phyloP scores from a whole-genome alignment of 2,888 invertebrate species.

The Spodoptera picta region DNA sequence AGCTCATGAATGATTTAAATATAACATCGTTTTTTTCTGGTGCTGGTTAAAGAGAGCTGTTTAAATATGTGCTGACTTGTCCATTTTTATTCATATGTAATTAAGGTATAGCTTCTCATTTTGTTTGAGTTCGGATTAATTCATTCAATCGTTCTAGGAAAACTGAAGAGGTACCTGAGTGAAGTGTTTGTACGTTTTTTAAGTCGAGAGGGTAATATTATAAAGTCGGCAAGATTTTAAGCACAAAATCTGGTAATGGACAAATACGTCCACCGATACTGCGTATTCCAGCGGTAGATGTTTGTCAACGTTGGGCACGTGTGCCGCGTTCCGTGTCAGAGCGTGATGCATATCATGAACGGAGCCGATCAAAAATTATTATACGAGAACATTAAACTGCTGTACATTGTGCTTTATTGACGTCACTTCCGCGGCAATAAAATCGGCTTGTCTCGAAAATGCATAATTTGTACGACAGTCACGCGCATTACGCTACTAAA shows the following conservation, averaged over 20 bases:
- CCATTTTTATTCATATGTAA: conserved; percentile 46
- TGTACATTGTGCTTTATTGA: conserved; percentile 87
- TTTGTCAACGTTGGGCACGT: conserved; percentile 52
- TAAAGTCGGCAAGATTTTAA: conserved; percentile 50
- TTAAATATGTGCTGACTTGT: conserved; percentile 49
- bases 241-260: conserved; percentile 55
- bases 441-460: conserved; percentile 86
- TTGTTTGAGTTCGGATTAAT: conserved; percentile 50
- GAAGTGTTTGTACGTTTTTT: conserved; percentile 55
- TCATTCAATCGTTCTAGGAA: conserved; percentile 55
- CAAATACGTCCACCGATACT: conserved; percentile 41
- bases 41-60: conserved; percentile 41
- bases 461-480: conserved; percentile 88
- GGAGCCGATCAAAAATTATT: conserved; percentile 82
- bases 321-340: conserved; percentile 70
- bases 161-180: conserved; percentile 33
- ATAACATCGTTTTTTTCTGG: conserved; percentile 21
- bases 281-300: conserved; percentile 31
- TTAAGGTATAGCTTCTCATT: conserved; percentile 43
- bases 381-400: conserved; percentile 85
- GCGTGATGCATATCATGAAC: conserved; percentile 76
- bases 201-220: conserved; percentile 50
- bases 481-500: conserved; percentile 87
- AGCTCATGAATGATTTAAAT: conserved; percentile 38
- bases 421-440: conserved; percentile 87